Percentiles rank a stretch among this genome's conserved stretches.
These are phyloP conservation scores for Rhea pennata DNA, from an alignment of 2,113 vertebrate species.

Conservation along the genomic window DNA sequence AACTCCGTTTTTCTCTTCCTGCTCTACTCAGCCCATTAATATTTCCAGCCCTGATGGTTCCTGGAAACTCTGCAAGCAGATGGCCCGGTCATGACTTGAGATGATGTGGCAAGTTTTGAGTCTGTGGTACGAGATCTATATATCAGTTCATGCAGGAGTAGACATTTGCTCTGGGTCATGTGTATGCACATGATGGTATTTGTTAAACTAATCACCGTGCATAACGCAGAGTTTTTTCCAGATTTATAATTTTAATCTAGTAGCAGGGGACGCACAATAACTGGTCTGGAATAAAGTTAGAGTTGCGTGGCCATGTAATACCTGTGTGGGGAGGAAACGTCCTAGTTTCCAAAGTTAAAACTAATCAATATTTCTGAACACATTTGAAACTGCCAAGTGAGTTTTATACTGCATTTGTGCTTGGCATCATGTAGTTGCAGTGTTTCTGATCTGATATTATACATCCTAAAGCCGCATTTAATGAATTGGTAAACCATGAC, in stretches of 20 bases:
- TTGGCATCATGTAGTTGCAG: not conserved
- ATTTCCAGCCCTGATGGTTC: not conserved
- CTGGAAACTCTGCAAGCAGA: not conserved
- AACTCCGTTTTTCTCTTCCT: not conserved
- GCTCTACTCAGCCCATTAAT: not conserved
- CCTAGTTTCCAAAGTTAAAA: not conserved
- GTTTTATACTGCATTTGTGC: not conserved
- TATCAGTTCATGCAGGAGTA: not conserved
- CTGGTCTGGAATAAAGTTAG: not conserved
- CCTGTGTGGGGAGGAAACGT: not conserved
- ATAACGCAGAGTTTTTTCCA: not conserved
- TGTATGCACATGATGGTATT: not conserved
- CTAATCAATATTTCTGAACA: not conserved
- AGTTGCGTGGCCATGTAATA: not conserved
- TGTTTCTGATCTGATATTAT: not conserved
- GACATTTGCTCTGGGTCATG: not conserved
- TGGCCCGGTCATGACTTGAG: not conserved
- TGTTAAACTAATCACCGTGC: not conserved
- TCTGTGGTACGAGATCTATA: not conserved
- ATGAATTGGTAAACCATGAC: not conserved
- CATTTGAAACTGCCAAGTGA: not conserved
- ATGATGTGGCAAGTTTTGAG: not conserved
- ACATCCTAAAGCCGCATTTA: not conserved
- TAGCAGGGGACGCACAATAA: not conserved
- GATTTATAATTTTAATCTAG: not conserved